phyloP scores from a whole-genome alignment of 1,140 invertebrate species.

The Drosophila elegans region DNA sequence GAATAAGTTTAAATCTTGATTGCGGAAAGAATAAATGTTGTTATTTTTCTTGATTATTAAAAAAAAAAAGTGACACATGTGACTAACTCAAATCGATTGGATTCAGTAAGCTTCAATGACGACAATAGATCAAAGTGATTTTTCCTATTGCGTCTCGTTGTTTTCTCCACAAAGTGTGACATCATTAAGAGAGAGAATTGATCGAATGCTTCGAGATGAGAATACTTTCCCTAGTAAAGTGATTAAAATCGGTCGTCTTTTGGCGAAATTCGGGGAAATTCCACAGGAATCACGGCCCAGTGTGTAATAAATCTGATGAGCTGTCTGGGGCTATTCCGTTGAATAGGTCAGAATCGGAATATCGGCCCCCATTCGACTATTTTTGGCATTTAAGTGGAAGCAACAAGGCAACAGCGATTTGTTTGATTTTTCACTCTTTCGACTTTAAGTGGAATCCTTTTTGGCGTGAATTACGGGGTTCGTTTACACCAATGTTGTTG shows the following conservation, averaged over 20 bases:
- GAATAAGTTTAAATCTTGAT: not conserved
- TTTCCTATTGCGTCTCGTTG: constrained; percentile 23
- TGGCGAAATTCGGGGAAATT: constrained; percentile 31
- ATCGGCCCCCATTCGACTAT: constrained; percentile 24
- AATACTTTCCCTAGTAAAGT: constrained; percentile 18
- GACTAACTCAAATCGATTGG: constrained; percentile 8
- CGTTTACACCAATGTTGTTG: constrained; percentile 49
- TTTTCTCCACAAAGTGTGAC: constrained; percentile 33
- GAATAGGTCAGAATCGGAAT: constrained; percentile 32
- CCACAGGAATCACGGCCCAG: constrained; percentile 37
- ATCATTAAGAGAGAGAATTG: constrained; percentile 26
- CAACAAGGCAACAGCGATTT: constrained; percentile 3
- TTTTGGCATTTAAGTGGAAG: constrained; percentile 63
- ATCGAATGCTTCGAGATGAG: constrained; percentile 4
- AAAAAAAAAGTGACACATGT: not conserved
- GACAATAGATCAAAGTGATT: constrained; percentile 42
- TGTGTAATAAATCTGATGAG: constrained; percentile 32
- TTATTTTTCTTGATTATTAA: not conserved
- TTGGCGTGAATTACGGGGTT: constrained; percentile 17
- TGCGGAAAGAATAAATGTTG: not conserved
- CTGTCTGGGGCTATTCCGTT: constrained; percentile 45
- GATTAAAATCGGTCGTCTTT: constrained; percentile 12
- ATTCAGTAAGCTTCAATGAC: constrained; percentile 6
- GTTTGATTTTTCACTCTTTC: constrained; percentile 11
- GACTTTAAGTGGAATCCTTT: constrained; percentile 59